Evolutionary conservation across 2,797 vertebrate genomes (phyloP), one percentile per base, ranked within the genome.

Genomic region (Falco novaeseelandiae): DNA sequence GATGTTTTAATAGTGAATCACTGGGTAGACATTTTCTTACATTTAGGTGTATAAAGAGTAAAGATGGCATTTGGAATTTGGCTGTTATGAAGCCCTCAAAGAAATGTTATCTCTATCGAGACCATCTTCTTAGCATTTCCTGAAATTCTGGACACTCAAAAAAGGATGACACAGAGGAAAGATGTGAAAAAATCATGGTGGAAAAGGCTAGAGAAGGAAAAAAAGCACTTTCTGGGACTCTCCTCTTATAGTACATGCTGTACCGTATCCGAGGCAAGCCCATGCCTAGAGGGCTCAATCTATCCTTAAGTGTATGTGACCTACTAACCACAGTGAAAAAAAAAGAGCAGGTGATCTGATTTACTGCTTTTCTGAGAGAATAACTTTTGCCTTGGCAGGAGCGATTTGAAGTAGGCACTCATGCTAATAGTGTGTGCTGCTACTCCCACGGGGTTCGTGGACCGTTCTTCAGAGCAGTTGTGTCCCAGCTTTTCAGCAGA

Each of bases 281-380:
- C 27, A 52, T 69, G 89, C 84, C 94, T 46, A 63, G 79, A 93
- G 46, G 90, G 67, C 83, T 93, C 67, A 85, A 76, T 93, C 72
- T 78, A 62, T 66, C 90, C 76, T 87, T 92, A 91, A 88, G 70
- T 82, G 90, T 78, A 65, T 14, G 42, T 96, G 90, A 94, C 90
- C 87, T 96, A 93, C 87, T 91, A 96, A 91, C 84, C 89, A 91
- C 38, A 78, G 65, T 1, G 12, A 27, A 58, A 91, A 69, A 69
- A 69, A 65, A 77, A 80, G 71, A 91, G 84, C 76, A 95, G 84
- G 84, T 93, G 84, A 94, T 91, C 67, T 91, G 93, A 89, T 94
- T 77, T 80, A 86, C 78, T 15, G 19, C 83, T 91, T 80, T 87
- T 92, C 54, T 79, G 40, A 66, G 82, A 48, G 55, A 93, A 46